phyloP scores from a whole-genome alignment of 2,797 vertebrate genomes.

The Coregonus sp. region DNA sequence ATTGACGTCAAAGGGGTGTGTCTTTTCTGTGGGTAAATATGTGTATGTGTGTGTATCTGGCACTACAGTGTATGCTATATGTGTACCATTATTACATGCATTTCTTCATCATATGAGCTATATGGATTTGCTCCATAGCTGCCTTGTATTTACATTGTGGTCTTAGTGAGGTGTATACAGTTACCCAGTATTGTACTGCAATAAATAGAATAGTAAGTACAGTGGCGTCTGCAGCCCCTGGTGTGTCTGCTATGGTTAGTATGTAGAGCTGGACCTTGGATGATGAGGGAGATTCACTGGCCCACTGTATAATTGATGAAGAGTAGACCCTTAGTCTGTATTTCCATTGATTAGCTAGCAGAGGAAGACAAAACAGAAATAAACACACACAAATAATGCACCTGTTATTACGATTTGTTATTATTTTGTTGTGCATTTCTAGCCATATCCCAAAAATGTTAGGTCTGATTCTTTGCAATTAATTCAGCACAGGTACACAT shows the following conservation, averaged over 20 bases:
- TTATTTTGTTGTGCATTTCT: not conserved
- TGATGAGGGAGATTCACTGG: conserved; percentile 21
- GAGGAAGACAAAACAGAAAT: conserved; percentile 21
- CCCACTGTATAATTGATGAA: conserved; percentile 69
- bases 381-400: conserved; percentile 10
- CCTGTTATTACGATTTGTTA: not conserved
- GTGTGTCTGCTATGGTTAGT: conserved; percentile 25
- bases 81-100: conserved; percentile 15
- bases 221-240: conserved; percentile 14
- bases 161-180: conserved; percentile 24
- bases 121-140: not conserved
- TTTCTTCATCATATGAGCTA: conserved; percentile 20
- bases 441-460: no score
- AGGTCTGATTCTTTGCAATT: no score
- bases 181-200: conserved; percentile 38
- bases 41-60: conserved; percentile 3
- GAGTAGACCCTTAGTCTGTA: conserved; percentile 56
- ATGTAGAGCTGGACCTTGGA: conserved; percentile 5
- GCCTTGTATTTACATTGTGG: conserved; percentile 39
- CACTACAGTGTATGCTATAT: not conserved
- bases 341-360: conserved; percentile 58
- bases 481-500: no score
- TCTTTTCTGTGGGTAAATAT: not conserved
- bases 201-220: conserved; percentile 40
- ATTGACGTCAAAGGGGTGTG: not conserved